Base-by-base conservation (phyloP, 1,140 invertebrate species). In the Leptopilina clavipes region DNA sequence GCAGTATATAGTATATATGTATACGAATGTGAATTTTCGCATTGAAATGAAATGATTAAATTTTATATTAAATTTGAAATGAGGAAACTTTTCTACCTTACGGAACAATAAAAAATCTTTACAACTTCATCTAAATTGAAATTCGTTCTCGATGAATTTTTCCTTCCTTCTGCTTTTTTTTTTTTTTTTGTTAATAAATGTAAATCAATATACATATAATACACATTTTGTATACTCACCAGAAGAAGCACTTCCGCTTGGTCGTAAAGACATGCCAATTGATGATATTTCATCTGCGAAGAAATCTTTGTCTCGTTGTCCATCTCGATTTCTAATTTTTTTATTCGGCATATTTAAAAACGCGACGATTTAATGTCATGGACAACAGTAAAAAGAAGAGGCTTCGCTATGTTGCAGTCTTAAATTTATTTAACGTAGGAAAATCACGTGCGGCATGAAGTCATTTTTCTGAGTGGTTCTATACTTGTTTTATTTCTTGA, bases 231-330 rank as follows among this genome's bases (percentile, higher is more conserved):
- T 5, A 31, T 79, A 89, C 91, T 92, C 89, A 91, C 93, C 93
- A 76, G 93, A 94, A 82, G 93, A 93, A 76, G 93, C 91, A 90
- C 93, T 94, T 83, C 93, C 91, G 78, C 93, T 94, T 76, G 92
- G 92, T 80, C 92, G 92, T 81, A 94, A 91, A 70, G 91, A 92
- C 94, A 94, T 94, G 84, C 94, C 94, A 83, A 94, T 94, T 81
- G 94, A 94, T 84, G 92, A 94, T 89, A 94, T 94, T 90, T 94
- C 93, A 74, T 93, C 92, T 83, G 92, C 93, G 83, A 88, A 88
- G 81, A 85, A 86, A 81, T 90, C 87, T 77, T 87, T 90, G 40
- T 88, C 85, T 77, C 86, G 84, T 76, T 84, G 83, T 84, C 85
- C 89, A 87, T 90, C 83, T 72, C 87, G 87, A 79, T 80, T 86